Conservation (phyloP, 2,113 vertebrate genomes). For the Ceuthmochares aereus region DNA sequence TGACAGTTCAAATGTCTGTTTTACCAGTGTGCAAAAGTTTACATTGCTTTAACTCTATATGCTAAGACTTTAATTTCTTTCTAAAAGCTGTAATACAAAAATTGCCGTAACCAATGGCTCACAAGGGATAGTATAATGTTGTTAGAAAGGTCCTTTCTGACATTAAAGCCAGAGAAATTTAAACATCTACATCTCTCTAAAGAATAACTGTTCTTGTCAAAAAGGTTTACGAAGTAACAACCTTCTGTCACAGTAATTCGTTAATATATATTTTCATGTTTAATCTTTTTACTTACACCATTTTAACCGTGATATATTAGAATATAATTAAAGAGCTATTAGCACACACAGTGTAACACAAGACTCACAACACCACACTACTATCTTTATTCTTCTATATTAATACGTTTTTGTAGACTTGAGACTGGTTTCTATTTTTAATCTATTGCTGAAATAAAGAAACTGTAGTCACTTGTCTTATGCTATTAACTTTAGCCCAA, state of each 20-base stretch:
- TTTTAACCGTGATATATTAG: background rate
- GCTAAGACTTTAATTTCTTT: background rate
- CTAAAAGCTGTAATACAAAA: background rate
- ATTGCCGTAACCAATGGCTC: background rate
- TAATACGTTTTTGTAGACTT: background rate
- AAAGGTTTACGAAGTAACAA: background rate
- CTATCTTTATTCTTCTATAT: background rate
- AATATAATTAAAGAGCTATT: background rate
- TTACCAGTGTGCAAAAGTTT: rapidly evolving
- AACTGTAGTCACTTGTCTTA: background rate
- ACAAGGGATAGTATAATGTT: background rate
- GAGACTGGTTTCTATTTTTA: background rate
- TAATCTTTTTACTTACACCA: background rate
- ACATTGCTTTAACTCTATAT: background rate
- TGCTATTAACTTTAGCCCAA: background rate
- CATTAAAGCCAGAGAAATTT: background rate
- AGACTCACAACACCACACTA: background rate
- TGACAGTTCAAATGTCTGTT: background rate
- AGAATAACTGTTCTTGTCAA: background rate
- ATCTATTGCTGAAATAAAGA: background rate
- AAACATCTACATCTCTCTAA: background rate
- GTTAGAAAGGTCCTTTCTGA: rapidly evolving
- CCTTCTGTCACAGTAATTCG: background rate
- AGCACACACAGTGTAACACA: background rate
- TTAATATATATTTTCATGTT: background rate